Evolutionary conservation across 2,797 vertebrate species (phyloP).

Genomic region (Gila robusta): DNA sequence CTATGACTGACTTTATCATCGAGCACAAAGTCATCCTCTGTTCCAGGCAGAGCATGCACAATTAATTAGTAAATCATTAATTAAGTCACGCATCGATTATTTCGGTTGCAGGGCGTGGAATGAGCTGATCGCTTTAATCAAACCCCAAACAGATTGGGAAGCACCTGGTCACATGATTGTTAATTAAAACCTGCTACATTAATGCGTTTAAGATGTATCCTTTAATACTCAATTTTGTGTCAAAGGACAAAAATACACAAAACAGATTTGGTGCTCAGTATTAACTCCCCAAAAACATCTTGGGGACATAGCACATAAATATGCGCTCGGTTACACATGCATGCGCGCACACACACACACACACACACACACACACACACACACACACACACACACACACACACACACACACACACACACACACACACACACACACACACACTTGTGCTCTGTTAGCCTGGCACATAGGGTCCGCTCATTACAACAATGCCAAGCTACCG

Average conservation of each 20-base stretch:
- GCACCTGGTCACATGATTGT: constrained; percentile 57
- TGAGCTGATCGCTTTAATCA: constrained; percentile 66
- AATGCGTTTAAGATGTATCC: constrained; percentile 31
- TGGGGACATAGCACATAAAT: constrained; percentile 49
- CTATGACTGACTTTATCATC: constrained; percentile 46
- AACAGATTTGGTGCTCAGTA: not conserved
- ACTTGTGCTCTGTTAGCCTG: constrained; percentile 70
- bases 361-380: constrained; percentile 63
- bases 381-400: constrained; percentile 54
- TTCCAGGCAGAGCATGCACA: constrained; percentile 64
- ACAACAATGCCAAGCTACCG: constrained; percentile 85
- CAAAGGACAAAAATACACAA: constrained; percentile 36
- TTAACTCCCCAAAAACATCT: constrained; percentile 12
- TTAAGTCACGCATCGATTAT: constrained; percentile 65
- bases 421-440: constrained; percentile 58
- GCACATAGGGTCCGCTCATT: constrained; percentile 81
- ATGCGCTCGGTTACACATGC: constrained; percentile 4
- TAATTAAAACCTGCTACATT: constrained; percentile 59
- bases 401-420: no score
- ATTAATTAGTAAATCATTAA: constrained; percentile 68
- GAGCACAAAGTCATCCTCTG: constrained; percentile 64
- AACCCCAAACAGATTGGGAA: constrained; percentile 62
- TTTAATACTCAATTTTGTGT: constrained; percentile 34
- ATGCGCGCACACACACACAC: constrained; percentile 54
- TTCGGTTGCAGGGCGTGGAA: constrained; percentile 61